phyloP scores from a whole-genome alignment of 2,113 vertebrate species.

The Microcebus tavaratra region DNA sequence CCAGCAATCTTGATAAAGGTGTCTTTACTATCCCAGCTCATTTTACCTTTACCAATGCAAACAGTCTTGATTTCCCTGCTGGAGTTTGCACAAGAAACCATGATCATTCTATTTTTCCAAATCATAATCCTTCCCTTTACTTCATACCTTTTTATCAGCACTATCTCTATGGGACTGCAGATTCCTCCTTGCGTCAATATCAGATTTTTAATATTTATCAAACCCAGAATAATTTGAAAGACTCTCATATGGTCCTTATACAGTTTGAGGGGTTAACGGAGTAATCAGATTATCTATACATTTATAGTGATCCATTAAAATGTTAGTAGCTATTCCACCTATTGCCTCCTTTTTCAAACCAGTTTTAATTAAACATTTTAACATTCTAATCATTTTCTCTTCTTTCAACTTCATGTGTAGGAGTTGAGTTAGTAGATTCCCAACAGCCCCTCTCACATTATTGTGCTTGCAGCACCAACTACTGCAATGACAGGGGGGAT shows the following conservation, averaged over 20 bases:
- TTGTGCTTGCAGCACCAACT: background rate
- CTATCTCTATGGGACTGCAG: background rate
- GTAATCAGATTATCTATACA: background rate
- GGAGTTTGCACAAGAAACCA: background rate
- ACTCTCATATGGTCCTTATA: background rate
- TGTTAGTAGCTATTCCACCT: background rate
- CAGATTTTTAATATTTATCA: background rate
- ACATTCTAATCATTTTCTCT: background rate
- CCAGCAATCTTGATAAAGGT: background rate
- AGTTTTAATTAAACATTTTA: background rate
- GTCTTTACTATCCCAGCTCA: accelerated
- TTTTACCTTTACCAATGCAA: background rate
- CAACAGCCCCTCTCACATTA: background rate
- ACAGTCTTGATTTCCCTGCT: background rate
- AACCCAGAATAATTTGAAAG: background rate
- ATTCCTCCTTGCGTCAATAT: background rate
- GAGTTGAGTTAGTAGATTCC: background rate
- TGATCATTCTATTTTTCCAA: background rate
- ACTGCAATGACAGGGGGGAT: background rate
- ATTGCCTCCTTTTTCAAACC: background rate
- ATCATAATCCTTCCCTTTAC: background rate
- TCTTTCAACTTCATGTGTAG: background rate
- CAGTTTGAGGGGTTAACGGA: background rate
- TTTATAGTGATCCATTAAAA: background rate
- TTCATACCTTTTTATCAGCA: background rate